Conservation (phyloP, 2,797 vertebrate genomes). For the Fratercula arctica region DNA sequence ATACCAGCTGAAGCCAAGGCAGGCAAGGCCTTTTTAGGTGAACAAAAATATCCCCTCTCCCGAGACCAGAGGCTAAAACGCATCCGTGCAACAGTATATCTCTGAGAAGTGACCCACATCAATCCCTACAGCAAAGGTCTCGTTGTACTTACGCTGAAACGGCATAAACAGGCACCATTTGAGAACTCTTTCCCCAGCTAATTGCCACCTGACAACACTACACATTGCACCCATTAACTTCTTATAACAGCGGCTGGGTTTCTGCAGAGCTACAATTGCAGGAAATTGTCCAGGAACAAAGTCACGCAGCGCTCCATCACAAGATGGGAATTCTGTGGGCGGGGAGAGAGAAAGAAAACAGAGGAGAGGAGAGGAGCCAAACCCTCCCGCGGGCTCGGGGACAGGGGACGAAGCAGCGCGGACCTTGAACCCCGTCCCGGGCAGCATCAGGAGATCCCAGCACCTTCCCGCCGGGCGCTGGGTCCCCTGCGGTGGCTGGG, state of each 20-base stretch:
- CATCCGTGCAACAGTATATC: background rate
- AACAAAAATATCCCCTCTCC: background rate
- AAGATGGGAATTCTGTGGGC: constrained; percentile 17
- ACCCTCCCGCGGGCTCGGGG: background rate
- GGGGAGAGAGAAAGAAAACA: constrained; percentile 2
- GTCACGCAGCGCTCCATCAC: background rate
- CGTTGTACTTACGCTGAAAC: background rate
- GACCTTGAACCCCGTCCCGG: rapidly evolving
- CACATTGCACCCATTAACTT: background rate
- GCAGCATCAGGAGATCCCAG: background rate
- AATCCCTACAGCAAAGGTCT: background rate
- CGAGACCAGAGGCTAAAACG: background rate
- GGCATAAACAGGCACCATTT: background rate
- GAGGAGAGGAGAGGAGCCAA: background rate
- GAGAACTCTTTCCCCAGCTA: background rate
- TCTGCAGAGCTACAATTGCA: constrained; percentile 24
- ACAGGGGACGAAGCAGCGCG: rapidly evolving
- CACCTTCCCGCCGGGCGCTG: background rate
- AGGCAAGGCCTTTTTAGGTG: background rate
- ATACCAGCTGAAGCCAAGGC: background rate
- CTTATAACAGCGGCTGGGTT: background rate
- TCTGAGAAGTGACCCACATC: background rate
- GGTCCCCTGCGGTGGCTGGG: rapidly evolving
- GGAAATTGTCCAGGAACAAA: constrained; percentile 42
- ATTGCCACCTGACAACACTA: background rate